Base-by-base conservation (phyloP, 2,797 vertebrate species). In the Acanthis flammea region DNA sequence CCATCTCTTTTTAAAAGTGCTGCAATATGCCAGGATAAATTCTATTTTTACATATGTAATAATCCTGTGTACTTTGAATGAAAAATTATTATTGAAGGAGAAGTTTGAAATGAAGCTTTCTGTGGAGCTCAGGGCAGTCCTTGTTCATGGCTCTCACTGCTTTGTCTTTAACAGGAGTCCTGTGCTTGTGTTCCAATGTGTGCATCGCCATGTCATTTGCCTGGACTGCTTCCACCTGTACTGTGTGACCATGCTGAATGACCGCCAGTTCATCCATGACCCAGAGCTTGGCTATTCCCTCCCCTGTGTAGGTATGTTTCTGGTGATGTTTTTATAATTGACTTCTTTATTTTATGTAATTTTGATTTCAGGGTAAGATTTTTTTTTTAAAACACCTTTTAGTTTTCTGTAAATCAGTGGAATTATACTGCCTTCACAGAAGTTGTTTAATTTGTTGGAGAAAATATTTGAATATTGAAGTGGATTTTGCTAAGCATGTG, bases 151-250 rank as follows among this genome's bases (percentile, higher is more conserved):
- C 65, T 78, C 79, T 78, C 22, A 3, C 7, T 68, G 2, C 70
- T 14, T 76, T 81, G 71, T 58, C 50, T 85, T n/a, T 28, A 23
- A n/a, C 96, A 99, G 99, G 97, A 98, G 97, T 42, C 98, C 98
- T 2, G 99, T 99, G 60, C 96, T 99, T 93, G 98, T 99, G 67
- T 99, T 99, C 95, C 98, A 98, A 86, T 99, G 99, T 44, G 45
- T 88, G 0, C 97, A 98, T 82, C 98, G 97, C 86, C 99, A 99
- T 13, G 99, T 99, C 76, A 98, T 99, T 92, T 99, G 99, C 96
- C 93, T 99, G 12, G 98, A 99, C 90, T 99, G 99, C 88, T 99
- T 99, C 98, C 98, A 97, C 77, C 53, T 98, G 57, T 99, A 99
- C 96, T 99, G 98, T 68, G 97, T 99, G 95, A 98, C 98, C 9